phyloP scores from a whole-genome alignment of 2,888 invertebrate species.

The Epirrhoe alternata region DNA sequence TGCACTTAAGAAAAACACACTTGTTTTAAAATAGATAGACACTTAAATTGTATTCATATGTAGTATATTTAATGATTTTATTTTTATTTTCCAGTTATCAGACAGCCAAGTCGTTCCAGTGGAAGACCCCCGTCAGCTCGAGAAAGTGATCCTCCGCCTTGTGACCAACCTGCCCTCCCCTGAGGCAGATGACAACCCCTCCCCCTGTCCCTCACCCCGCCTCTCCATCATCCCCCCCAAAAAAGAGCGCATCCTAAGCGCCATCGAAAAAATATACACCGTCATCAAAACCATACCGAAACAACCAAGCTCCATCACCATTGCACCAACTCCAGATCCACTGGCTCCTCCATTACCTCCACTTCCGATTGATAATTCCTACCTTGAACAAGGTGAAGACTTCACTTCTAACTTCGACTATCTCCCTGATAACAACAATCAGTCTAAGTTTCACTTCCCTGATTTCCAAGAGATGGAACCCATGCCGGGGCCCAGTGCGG shows the following conservation, averaged over 20 bases:
- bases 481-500: conserved; percentile 37
- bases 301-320: conserved; percentile 10
- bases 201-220: conserved; percentile 36
- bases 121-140: conserved; percentile 88
- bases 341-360: neutral
- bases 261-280: conserved; percentile 70
- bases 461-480: conserved; percentile 1
- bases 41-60: no score
- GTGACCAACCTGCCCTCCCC: conserved; percentile 70
- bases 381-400: neutral
- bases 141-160: conserved; percentile 88
- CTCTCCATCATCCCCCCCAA: conserved; percentile 67
- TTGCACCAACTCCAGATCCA: neutral
- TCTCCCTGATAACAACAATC: neutral
- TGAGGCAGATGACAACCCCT: conserved; percentile 3
- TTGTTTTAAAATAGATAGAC: no score
- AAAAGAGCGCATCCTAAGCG: conserved; percentile 66
- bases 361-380: neutral
- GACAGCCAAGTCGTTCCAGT: conserved; percentile 67
- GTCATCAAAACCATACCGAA: conserved; percentile 55
- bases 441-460: conserved; percentile 16
- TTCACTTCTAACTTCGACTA: neutral
- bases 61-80: neutral
- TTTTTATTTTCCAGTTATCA: conserved; percentile 48
- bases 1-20: no score